Conservation (phyloP, 2,888 invertebrate species). For the Drosophila dives region DNA sequence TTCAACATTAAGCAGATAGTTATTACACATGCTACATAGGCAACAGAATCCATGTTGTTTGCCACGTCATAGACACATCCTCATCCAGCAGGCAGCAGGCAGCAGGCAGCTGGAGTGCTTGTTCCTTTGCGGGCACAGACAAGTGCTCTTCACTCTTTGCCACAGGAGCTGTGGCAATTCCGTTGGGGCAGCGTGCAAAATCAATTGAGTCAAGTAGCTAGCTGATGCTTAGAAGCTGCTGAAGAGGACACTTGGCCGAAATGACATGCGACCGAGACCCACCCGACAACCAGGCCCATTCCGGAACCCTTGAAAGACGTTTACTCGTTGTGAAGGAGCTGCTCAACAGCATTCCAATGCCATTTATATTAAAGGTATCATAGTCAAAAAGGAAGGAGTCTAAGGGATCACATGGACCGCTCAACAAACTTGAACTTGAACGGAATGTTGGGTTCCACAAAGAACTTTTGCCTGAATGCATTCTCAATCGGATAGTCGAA, state of each 20-base stretch:
- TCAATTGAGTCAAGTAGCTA: constrained; percentile 56
- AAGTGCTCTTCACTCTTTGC: constrained; percentile 53
- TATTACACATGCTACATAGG: constrained; percentile 19
- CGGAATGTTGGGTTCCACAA: constrained; percentile 83
- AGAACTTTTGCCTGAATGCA: constrained; percentile 74
- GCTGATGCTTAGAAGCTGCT: constrained; percentile 19
- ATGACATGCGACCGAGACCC: constrained; percentile 16
- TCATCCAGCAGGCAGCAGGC: constrained; percentile 23
- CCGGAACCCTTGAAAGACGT: constrained; percentile 43
- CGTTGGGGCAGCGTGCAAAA: constrained; percentile 37
- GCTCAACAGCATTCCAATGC: constrained; percentile 24
- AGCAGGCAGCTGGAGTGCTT: constrained; percentile 28
- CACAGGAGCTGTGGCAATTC: constrained; percentile 37
- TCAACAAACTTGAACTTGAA: constrained; percentile 83
- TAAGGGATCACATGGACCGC: constrained; percentile 34
- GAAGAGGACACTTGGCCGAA: constrained; percentile 52
- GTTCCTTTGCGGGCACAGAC: constrained; percentile 39
- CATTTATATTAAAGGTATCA: constrained; percentile 18
- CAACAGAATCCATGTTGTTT: constrained; percentile 8
- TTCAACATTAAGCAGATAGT: constrained; percentile 11
- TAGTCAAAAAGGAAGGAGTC: not conserved
- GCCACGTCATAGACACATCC: constrained; percentile 39
- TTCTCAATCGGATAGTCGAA: constrained; percentile 84
- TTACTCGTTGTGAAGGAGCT: constrained; percentile 23
- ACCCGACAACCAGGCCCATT: not conserved